A percentile compares a stretch with the other conserved stretches of the same genome.
Conservation (phyloP, 92 coral and sea anemone species). For the Actinostola sp. region DNA sequence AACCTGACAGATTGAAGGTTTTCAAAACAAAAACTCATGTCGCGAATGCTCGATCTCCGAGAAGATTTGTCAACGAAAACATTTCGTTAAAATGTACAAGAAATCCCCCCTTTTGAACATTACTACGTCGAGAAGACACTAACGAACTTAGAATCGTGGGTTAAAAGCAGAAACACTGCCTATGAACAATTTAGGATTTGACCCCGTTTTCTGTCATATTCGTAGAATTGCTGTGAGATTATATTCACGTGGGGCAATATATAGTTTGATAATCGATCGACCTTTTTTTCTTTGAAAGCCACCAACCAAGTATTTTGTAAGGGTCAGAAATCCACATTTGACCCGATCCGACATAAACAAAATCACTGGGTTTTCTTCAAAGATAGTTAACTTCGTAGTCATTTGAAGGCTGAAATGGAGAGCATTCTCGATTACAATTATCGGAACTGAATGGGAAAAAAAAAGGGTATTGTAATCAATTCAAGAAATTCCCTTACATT, state of each 20-base stretch:
- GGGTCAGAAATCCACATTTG: not conserved
- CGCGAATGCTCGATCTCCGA: not conserved
- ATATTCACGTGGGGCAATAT: not conserved
- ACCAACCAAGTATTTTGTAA: not conserved
- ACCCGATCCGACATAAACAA: not conserved
- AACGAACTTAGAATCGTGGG: too few relatives aligned
- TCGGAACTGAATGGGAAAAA: too few relatives aligned
- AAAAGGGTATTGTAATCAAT: not conserved
- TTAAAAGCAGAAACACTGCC: too few relatives aligned
- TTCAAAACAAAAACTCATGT: conserved; percentile 9
- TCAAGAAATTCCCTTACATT: conserved; percentile 4
- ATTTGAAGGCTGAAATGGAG: not conserved
- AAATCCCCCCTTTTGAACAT: not conserved
- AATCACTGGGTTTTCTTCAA: not conserved
- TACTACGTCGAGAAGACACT: too few relatives aligned
- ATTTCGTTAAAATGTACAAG: conserved; percentile 1
- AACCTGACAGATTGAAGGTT: conserved; percentile 22
- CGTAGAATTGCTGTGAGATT: not conserved
- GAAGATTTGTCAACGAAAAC: not conserved
- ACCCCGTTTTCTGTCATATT: not conserved
- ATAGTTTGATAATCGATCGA: not conserved
- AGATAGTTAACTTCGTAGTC: not conserved
- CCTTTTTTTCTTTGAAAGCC: conserved; percentile 7
- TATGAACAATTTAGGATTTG: too few relatives aligned
- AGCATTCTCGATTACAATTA: not conserved